These are phyloP conservation scores for Mylabris sibirica DNA, from an alignment of 2,888 invertebrate genomes.

Conservation along the genomic window DNA sequence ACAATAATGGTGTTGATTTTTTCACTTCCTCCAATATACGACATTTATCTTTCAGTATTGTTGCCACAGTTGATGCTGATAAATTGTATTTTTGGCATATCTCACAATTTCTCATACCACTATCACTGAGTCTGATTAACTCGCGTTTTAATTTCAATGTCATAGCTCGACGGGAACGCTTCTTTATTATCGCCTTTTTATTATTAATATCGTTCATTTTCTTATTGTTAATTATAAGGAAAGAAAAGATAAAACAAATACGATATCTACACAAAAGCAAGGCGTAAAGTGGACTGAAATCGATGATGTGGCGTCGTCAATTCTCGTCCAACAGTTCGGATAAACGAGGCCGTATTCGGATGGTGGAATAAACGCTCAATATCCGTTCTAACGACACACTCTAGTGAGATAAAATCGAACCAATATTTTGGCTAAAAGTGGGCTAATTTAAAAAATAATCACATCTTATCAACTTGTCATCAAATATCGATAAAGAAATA, in stretches of 20 bases:
- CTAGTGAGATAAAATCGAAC: neutral
- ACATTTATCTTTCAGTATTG: neutral
- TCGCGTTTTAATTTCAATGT: neutral
- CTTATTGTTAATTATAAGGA: neutral
- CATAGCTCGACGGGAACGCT: neutral
- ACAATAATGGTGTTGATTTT: conserved; percentile 6
- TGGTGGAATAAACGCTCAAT: neutral
- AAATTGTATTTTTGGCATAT: neutral
- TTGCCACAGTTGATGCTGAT: conserved; percentile 8
- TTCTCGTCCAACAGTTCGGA: neutral
- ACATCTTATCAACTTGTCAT: neutral
- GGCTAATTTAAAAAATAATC: neutral
- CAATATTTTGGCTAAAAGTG: neutral
- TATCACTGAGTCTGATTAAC: neutral
- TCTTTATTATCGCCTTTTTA: neutral
- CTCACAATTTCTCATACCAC: conserved; percentile 3
- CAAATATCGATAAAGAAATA: neutral
- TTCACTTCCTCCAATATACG: conserved; percentile 1
- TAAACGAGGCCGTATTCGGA: conserved; percentile 4
- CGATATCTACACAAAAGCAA: neutral
- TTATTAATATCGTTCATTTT: neutral
- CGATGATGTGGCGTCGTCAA: conserved; percentile 12
- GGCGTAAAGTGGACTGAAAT: conserved; percentile 2
- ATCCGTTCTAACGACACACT: conserved; percentile 5
- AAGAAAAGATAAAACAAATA: neutral